phyloP scores from a whole-genome alignment of 2,888 invertebrate species.

The Cacoxenus indagator region DNA sequence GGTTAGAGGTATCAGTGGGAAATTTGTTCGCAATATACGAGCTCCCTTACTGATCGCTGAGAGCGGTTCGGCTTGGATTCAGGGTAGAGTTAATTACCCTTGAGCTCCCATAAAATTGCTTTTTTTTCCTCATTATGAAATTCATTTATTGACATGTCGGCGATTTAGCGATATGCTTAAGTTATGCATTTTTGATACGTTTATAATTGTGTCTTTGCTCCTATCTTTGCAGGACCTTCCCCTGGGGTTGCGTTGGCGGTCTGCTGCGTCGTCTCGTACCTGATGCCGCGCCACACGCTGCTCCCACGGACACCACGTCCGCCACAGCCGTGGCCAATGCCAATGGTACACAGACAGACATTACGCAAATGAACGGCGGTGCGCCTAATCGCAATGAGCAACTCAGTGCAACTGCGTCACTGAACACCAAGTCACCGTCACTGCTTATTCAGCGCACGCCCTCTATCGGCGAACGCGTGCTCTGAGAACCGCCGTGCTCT shows the following conservation, averaged over 20 bases:
- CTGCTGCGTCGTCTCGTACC: conserved; percentile 78
- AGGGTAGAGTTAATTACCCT: too few species aligned
- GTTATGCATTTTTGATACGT: too few species aligned
- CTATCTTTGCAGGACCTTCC: conserved; percentile 84
- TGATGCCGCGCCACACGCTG: conserved; percentile 76
- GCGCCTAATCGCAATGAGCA: conserved; percentile 50
- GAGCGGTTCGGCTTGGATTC: too few species aligned
- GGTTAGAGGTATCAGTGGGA: too few species aligned
- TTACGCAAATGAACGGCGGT: conserved; percentile 32
- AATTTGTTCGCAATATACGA: too few species aligned
- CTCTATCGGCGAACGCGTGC: conserved; percentile 69
- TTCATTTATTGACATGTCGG: too few species aligned
- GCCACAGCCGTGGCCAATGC: conserved; percentile 18
- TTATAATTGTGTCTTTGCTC: too few species aligned
- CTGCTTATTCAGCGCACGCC: conserved; percentile 69
- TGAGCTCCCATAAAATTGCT: too few species aligned
- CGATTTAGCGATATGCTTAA: too few species aligned
- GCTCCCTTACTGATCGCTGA: too few species aligned
- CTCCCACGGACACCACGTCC: conserved; percentile 7
- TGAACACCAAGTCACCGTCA: conserved; percentile 66
- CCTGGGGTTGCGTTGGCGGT: conserved; percentile 79
- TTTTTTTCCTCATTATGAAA: too few species aligned
- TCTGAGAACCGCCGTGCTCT: conserved; percentile 56
- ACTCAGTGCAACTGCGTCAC: conserved; percentile 46
- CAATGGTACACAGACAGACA: conserved; percentile 1